Evolutionary conservation across 2,888 invertebrate genomes (phyloP), one percentile per base, ranked within the genome.

Genomic region (Calameuta idolon): DNA sequence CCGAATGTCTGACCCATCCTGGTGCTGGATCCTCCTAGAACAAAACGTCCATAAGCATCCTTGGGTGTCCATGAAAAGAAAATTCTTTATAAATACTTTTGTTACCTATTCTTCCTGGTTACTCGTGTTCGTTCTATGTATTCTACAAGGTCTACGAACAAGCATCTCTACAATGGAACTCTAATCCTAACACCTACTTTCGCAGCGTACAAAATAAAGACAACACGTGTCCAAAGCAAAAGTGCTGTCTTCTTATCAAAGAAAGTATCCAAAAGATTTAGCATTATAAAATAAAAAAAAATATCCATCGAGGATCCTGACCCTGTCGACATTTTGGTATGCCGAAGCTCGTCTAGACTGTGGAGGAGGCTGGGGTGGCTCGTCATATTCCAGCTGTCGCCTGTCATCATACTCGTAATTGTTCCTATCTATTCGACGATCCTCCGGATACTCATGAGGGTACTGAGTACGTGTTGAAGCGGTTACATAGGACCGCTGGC

Each of bases 1-100:
- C 91, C 4, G 87, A 82, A 76, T 88, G 88, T 77, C 85, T 87
- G 12, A 88, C 85, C 90, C 91, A 90, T 69, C 89, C 88, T 71
- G 55, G 55, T 23, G 55, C 55, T 55, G 55, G 55, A 55, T 71
- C 71, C 31, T 71, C 71, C 71, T 71, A 71, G 23, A 71, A 33
- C 33, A 71, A 71, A 23, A 71, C 23, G 12, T 12, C 34, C 23
- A 30, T 71, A 4, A 71, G 11, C 12, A 55, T 23, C 23, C 55
- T 55, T 55, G 23, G 23, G 5, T 9, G 55, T 55, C 23, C 55
- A 23, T 23, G 9, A 15, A 15, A 55, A 55, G 55, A 55, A 23
- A 55, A 55, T 55, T 23, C 9, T 55, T 55, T 9, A 55, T 23
- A 55, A 55, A 55, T 55, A 55, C 55, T 55, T 55, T 55, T 55